Conservation (phyloP, 2,888 invertebrate genomes). For the Cantharis nigra region DNA sequence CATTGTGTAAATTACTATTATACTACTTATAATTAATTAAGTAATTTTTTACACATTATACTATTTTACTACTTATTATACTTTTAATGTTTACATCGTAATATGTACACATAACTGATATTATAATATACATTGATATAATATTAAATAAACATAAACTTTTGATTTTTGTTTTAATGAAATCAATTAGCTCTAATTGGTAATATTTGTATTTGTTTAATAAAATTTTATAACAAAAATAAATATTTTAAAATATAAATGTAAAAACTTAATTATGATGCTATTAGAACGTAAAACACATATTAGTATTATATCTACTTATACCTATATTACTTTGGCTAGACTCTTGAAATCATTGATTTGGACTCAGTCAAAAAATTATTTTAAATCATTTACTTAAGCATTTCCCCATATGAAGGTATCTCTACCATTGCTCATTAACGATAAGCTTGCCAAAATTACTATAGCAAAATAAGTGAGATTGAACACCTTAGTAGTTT, state of each 20-base stretch:
- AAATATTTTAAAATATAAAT: background rate
- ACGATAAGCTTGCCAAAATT: background rate
- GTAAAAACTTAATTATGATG: background rate
- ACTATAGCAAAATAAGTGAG: background rate
- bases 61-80: background rate
- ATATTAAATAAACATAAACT: background rate
- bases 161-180: background rate
- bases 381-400: background rate
- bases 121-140: background rate
- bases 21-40: background rate
- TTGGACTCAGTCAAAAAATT: too few relatives aligned
- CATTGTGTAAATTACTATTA: background rate
- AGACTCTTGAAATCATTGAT: too few relatives aligned
- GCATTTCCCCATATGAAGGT: too few relatives aligned
- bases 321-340: too few relatives aligned
- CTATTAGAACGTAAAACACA: too few relatives aligned
- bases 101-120: background rate
- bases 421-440: background rate
- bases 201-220: background rate
- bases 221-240: background rate
- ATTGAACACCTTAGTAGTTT: background rate
- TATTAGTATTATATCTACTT: too few relatives aligned
- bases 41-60: background rate
- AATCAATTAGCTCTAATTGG: background rate
- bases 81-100: background rate